Evolutionary conservation across 2,888 invertebrate species (phyloP).

Genomic region (Lagria hirta): DNA sequence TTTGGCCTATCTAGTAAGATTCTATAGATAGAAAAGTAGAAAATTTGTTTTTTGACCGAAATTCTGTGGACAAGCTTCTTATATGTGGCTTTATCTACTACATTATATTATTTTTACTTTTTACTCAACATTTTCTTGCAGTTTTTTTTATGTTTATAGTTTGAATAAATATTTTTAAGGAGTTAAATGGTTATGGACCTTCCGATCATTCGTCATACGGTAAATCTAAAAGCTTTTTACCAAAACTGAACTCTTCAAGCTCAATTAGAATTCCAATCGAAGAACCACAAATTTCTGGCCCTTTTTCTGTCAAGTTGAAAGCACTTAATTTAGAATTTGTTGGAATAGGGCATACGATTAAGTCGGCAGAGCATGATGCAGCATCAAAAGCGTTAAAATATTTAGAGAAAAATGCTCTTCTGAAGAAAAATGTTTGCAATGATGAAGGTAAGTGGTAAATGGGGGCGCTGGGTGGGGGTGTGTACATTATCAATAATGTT

Average conservation of each 20-base stretch:
- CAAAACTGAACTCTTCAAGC: constrained; percentile 35
- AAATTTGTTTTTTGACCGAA: too few relatives aligned
- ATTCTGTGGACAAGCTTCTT: too few relatives aligned
- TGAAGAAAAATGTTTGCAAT: constrained; percentile 38
- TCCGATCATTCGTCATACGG: constrained; percentile 29
- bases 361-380: constrained; percentile 47
- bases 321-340: constrained; percentile 42
- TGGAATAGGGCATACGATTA: constrained; percentile 43
- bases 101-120: constrained; percentile 1
- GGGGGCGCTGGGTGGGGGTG: neutral
- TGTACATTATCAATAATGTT: constrained; percentile 6
- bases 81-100: too few relatives aligned
- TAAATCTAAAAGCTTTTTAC: constrained; percentile 36
- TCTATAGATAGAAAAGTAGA: too few relatives aligned
- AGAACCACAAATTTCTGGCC: constrained; percentile 37
- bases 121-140: constrained; percentile 3
- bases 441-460: constrained; percentile 34
- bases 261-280: constrained; percentile 32
- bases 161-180: constrained; percentile 1
- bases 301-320: constrained; percentile 43
- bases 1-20: too few relatives aligned
- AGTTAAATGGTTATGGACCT: constrained; percentile 17
- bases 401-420: constrained; percentile 36
- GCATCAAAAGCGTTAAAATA: constrained; percentile 43
- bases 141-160: neutral